Evolutionary conservation across 2,888 invertebrate genomes (phyloP), one percentile per base, ranked within the genome.

Genomic region (Agrochola macilenta): DNA sequence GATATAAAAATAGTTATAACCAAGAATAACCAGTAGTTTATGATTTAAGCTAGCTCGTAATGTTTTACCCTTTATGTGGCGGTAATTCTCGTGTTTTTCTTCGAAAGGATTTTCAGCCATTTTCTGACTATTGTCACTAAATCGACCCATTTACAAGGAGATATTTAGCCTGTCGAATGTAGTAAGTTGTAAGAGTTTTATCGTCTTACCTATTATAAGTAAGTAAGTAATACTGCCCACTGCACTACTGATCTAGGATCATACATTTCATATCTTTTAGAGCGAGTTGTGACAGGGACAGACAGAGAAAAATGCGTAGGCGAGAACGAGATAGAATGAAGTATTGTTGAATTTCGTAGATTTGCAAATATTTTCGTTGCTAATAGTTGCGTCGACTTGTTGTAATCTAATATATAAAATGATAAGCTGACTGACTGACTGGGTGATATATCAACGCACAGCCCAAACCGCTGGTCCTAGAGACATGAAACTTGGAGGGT

Each of bases 1-100:
- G 75, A n/a, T 58, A 71, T 85, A 85, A 83, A 81, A 83, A 82
- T 70, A 49, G 61, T 77, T 46, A 74, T 77, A 65, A 65, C 71
- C 35, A 20, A 54, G 64, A 57, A 69, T 69, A 61, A 54, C 69
- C 54, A 74, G 77, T 61, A 85, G 74, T 76, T 69, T 69, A 82
- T 74, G 77, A 60, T 74, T 77, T 58, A 26, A 71, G 57, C 71
- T 63, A 5, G 52, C 17, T 58, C 74, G 58, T 82, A 74, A 85
- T 60, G n/a, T 65, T 66, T 54, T 46, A 52, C 74, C 65, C 35
- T 61, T 23, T 66, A 58, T 39, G 46, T 46, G 46, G 46, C 4
- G 26, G 39, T 46, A 14, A 46, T 57, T 57, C 72, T 71, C 2
- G 5, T 17, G 1, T 35, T n/a, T 74, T 74, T n/a, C 9, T 77